A percentile compares a stretch with the other conserved stretches of the same genome.
Conservation (phyloP, 2,888 invertebrate species). For the Neoaliturus tenellus region DNA sequence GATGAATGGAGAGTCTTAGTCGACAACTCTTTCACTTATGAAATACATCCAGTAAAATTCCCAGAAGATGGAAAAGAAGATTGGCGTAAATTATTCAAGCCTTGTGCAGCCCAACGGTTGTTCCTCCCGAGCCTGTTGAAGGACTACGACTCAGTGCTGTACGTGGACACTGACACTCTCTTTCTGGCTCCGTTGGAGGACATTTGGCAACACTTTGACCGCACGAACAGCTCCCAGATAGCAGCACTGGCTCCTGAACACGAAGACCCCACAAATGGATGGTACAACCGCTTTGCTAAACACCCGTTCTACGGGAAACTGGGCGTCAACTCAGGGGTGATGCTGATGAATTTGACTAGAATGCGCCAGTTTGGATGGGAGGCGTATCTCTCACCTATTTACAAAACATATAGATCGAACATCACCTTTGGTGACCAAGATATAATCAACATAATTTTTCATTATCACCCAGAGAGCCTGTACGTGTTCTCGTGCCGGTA, state of each 20-base stretch:
- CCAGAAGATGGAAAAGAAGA: slow-evolving; percentile 83
- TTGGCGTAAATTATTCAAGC: slow-evolving; percentile 94
- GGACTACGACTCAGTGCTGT: slow-evolving; percentile 90
- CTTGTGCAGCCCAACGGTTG: slow-evolving; percentile 94
- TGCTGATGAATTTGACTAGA: slow-evolving; percentile 97
- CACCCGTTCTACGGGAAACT: slow-evolving; percentile 95
- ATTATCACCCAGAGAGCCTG: slow-evolving; percentile 88
- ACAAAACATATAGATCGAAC: slow-evolving; percentile 88
- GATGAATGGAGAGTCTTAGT: slow-evolving; percentile 82
- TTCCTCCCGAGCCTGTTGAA: slow-evolving; percentile 92
- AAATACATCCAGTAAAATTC: slow-evolving; percentile 86
- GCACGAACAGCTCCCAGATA: slow-evolving; percentile 90
- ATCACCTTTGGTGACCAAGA: slow-evolving; percentile 99
- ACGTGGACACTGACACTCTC: slow-evolving; percentile 94
- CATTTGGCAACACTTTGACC: slow-evolving; percentile 88
- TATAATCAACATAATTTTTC: slow-evolving; percentile 93
- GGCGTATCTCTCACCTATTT: slow-evolving; percentile 88
- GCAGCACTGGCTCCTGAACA: slow-evolving; percentile 93
- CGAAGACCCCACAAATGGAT: slow-evolving; percentile 94
- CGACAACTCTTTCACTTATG: slow-evolving; percentile 82
- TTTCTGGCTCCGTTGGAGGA: slow-evolving; percentile 90
- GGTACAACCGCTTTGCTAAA: slow-evolving; percentile 97
- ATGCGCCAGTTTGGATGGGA: slow-evolving; percentile 93
- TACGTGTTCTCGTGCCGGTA: slow-evolving; percentile 89
- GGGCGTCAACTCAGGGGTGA: slow-evolving; percentile 97